phyloP scores from a whole-genome alignment of 2,888 invertebrate species.

The Athalia rosae region DNA sequence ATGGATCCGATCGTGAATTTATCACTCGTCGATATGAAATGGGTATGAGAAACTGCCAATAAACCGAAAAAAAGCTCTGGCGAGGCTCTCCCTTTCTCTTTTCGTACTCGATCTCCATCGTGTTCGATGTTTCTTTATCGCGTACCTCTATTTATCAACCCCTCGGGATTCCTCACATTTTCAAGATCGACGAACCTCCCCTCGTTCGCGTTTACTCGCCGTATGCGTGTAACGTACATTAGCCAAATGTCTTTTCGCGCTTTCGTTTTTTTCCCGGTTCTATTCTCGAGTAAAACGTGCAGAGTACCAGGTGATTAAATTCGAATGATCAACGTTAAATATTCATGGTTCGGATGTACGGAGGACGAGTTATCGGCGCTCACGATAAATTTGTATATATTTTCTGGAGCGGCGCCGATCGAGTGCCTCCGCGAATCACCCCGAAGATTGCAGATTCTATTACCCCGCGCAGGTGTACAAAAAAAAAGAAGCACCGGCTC shows the following conservation, averaged over 20 bases:
- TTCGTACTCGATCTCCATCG: not conserved
- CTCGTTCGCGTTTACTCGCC: not conserved
- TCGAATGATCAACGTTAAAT: too few species aligned
- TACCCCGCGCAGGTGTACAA: too few species aligned
- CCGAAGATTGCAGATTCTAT: not conserved
- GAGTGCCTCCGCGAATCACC: too few species aligned
- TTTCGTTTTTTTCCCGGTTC: too few species aligned
- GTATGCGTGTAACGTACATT: too few species aligned
- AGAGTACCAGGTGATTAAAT: too few species aligned
- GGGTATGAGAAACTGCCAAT: constrained; percentile 18
- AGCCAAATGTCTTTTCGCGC: too few species aligned
- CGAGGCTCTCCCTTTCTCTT: not conserved
- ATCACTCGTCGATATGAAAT: not conserved
- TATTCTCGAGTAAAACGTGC: too few species aligned
- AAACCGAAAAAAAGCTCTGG: constrained; percentile 15
- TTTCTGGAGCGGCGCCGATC: too few species aligned
- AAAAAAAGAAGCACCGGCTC: not conserved
- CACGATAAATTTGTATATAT: too few species aligned
- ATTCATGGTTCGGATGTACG: too few species aligned
- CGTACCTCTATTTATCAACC: not conserved
- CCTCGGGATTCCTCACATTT: not conserved
- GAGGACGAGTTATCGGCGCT: too few species aligned
- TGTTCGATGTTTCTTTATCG: not conserved
- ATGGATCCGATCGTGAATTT: not conserved
- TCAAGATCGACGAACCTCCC: not conserved